Conservation (phyloP, 2,113 vertebrate genomes). For the Hucho hucho region DNA sequence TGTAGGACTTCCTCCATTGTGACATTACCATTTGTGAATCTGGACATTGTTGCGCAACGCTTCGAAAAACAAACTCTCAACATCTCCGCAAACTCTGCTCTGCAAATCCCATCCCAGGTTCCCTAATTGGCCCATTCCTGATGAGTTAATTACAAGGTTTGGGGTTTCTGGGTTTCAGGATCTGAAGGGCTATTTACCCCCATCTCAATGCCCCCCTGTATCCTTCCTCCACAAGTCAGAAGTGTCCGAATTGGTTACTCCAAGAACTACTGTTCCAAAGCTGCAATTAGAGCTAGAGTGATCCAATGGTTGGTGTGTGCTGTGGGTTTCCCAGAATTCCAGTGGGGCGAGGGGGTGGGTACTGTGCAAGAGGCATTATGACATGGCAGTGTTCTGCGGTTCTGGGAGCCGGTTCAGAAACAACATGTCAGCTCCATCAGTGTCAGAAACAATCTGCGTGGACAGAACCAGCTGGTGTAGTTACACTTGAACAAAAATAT, state of each 20-base stretch:
- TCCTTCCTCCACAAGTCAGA: conserved; percentile 50
- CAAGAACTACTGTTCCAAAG: conserved; percentile 42
- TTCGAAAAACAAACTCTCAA: conserved; percentile 9
- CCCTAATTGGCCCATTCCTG: conserved; percentile 55
- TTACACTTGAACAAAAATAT: neutral
- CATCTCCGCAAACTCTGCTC: conserved; percentile 13
- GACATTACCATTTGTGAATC: conserved; percentile 29
- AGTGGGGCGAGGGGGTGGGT: conserved; percentile 6
- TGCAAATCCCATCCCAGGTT: conserved; percentile 46
- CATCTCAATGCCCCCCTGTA: conserved; percentile 40
- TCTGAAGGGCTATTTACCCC: conserved; percentile 23
- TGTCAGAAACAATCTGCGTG: conserved; percentile 59
- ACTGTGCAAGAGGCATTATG: neutral
- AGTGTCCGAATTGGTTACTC: conserved; percentile 42
- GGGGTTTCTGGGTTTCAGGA: conserved; percentile 52
- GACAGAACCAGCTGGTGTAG: conserved; percentile 57
- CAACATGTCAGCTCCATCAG: conserved; percentile 59
- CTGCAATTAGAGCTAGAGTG: conserved; percentile 24
- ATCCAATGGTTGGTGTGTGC: conserved; percentile 4
- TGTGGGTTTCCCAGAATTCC: conserved; percentile 11
- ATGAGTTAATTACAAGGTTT: conserved; percentile 65
- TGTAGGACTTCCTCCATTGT: conserved; percentile 14
- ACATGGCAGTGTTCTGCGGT: conserved; percentile 23
- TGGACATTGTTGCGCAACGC: conserved; percentile 30
- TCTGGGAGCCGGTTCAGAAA: conserved; percentile 58